phyloP scores from a whole-genome alignment of 2,797 vertebrate species.

The Simalia tracyae region DNA sequence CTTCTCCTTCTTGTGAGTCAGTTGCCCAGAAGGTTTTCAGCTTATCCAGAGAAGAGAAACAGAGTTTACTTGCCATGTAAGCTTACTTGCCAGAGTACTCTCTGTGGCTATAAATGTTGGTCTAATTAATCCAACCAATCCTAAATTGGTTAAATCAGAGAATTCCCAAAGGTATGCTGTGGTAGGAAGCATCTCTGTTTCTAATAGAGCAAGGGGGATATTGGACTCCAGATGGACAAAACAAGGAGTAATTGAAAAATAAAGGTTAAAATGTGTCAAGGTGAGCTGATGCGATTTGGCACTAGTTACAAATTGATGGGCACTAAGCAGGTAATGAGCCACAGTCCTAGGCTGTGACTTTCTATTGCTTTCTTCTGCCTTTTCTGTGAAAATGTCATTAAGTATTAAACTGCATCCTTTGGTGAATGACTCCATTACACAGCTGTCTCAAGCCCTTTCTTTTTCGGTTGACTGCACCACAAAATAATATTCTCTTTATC shows the following conservation, averaged over 20 bases:
- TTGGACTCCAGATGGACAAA: neutral
- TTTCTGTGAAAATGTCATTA: slow-evolving; percentile 24
- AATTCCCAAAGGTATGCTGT: neutral
- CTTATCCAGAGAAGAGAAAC: neutral
- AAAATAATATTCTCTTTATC: slow-evolving; percentile 21
- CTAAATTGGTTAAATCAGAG: slow-evolving; percentile 33
- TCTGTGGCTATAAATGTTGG: neutral
- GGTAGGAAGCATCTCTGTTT: slow-evolving; percentile 13
- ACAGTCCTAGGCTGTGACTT: accelerated
- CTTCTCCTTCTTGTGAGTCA: neutral
- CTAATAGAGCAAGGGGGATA: neutral
- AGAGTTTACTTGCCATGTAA: neutral
- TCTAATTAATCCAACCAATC: neutral
- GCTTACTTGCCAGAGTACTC: neutral
- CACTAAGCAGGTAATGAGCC: slow-evolving; percentile 65
- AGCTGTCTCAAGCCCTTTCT: slow-evolving; percentile 1
- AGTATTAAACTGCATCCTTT: slow-evolving; percentile 19
- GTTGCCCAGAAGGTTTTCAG: neutral
- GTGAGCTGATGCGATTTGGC: neutral
- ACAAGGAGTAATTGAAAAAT: slow-evolving; percentile 21
- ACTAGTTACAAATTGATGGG: slow-evolving; percentile 23
- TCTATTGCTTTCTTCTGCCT: neutral
- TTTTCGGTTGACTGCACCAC: slow-evolving; percentile 12
- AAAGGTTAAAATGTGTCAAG: neutral
- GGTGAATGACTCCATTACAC: slow-evolving; percentile 7